Evolutionary conservation across 2,888 invertebrate genomes (phyloP).

Genomic region (Stenotaenia linearis): DNA sequence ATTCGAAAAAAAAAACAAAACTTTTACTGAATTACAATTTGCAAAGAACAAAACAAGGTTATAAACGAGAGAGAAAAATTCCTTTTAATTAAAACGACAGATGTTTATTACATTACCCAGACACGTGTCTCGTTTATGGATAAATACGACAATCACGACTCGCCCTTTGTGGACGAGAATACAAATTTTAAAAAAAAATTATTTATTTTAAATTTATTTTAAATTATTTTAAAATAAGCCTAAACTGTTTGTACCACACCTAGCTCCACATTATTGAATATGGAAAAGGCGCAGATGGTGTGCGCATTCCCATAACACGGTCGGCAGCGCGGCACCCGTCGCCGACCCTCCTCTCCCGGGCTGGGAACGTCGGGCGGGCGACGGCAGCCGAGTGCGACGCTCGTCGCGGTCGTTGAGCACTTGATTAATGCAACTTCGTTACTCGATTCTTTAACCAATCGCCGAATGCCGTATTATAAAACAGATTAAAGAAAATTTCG

Average conservation of each 20-base stretch:
- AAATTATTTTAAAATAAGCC: not conserved
- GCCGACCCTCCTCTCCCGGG: not conserved
- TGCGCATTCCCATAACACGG: not conserved
- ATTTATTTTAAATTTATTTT: not conserved
- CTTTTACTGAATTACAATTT: not conserved
- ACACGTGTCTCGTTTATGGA: not conserved
- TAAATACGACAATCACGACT: not conserved
- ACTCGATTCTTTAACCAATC: too few species aligned
- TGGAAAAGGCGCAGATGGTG: conserved; percentile 4
- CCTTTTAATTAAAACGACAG: not conserved
- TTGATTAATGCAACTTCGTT: not conserved
- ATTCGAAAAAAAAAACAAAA: not conserved
- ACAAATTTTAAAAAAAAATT: not conserved
- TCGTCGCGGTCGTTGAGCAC: not conserved
- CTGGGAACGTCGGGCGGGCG: not conserved
- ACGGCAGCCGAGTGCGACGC: not conserved
- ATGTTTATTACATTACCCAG: not conserved
- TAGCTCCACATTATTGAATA: not conserved
- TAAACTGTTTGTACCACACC: not conserved
- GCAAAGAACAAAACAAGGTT: too few species aligned
- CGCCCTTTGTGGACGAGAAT: not conserved
- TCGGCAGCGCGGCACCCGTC: not conserved
- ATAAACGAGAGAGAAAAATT: not conserved
- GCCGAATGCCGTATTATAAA: too few species aligned
- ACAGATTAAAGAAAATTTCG: too few species aligned